Evolutionary conservation across 1,140 invertebrate species (phyloP).

Genomic region (Pissodes strobi): DNA sequence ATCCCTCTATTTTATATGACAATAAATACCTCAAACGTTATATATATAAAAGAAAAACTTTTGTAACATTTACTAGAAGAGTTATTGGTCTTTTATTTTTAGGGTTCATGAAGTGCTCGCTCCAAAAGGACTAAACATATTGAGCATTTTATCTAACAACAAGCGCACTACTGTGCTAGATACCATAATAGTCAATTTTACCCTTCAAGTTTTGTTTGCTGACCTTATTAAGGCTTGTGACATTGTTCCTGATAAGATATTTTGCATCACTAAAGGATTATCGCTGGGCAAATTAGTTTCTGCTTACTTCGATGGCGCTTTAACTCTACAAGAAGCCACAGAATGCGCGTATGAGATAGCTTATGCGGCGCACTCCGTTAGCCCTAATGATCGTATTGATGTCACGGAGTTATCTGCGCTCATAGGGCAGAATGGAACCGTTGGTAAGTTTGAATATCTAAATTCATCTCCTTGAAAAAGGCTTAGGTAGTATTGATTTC

Average conservation of each 20-base stretch:
- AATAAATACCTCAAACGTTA: too few species aligned
- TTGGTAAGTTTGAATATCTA: too few species aligned
- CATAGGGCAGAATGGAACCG: too few species aligned
- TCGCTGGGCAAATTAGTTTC: slow-evolving; percentile 80
- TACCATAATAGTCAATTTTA: too few species aligned
- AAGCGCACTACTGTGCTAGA: background rate
- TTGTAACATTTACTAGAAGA: too few species aligned
- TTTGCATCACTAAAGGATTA: slow-evolving; percentile 64
- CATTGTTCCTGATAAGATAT: slow-evolving; percentile 72
- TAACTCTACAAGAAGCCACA: slow-evolving; percentile 80
- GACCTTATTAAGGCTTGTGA: slow-evolving; percentile 69
- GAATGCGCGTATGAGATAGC: slow-evolving; percentile 7
- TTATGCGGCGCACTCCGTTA: background rate
- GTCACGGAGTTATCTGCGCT: background rate
- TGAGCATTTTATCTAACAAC: background rate
- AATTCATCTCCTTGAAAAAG: too few species aligned
- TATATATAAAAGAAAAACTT: too few species aligned
- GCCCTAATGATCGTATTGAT: background rate
- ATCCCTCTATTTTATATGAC: too few species aligned
- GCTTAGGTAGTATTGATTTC: too few species aligned
- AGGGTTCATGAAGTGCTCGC: slow-evolving; percentile 10
- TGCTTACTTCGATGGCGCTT: slow-evolving; percentile 81
- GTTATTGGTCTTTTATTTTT: slow-evolving; percentile 6
- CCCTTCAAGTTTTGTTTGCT: background rate
- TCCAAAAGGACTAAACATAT: background rate